Evolutionary conservation across 2,888 invertebrate genomes (phyloP).

Genomic region (Spodoptera exigua): DNA sequence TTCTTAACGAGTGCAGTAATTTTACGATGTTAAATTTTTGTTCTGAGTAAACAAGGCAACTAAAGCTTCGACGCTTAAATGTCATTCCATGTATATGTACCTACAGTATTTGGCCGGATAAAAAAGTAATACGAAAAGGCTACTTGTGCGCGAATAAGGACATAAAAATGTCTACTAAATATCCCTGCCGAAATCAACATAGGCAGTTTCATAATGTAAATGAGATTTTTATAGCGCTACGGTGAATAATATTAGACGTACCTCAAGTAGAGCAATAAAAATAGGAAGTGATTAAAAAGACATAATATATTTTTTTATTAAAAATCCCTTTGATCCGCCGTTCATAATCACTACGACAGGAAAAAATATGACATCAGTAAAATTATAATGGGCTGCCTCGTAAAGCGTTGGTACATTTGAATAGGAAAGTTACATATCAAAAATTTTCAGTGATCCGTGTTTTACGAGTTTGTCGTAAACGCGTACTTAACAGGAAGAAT

Average conservation of each 20-base stretch:
- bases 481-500: conserved; percentile 85
- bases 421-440: conserved; percentile 89
- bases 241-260: conserved; percentile 76
- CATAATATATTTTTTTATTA: conserved; percentile 81
- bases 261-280: conserved; percentile 69
- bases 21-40: conserved; percentile 36
- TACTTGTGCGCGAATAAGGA: conserved; percentile 38
- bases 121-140: conserved; percentile 29
- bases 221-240: conserved; percentile 67
- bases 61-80: conserved; percentile 32
- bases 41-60: conserved; percentile 31
- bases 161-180: conserved; percentile 58
- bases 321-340: conserved; percentile 83
- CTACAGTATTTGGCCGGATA: conserved; percentile 17
- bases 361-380: conserved; percentile 87
- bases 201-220: conserved; percentile 60
- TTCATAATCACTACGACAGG: conserved; percentile 81
- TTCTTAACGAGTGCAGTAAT: conserved; percentile 36
- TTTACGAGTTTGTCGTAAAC: conserved; percentile 88
- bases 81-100: conserved; percentile 25
- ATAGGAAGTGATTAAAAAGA: conserved; percentile 87
- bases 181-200: conserved; percentile 54
- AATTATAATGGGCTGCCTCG: conserved; percentile 86
- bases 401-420: conserved; percentile 87
- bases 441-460: conserved; percentile 89